A percentile compares a stretch with the other conserved stretches of the same genome.
These are phyloP conservation scores for Podocnemis expansa DNA, from an alignment of 2,113 vertebrate genomes.

Conservation along the genomic window DNA sequence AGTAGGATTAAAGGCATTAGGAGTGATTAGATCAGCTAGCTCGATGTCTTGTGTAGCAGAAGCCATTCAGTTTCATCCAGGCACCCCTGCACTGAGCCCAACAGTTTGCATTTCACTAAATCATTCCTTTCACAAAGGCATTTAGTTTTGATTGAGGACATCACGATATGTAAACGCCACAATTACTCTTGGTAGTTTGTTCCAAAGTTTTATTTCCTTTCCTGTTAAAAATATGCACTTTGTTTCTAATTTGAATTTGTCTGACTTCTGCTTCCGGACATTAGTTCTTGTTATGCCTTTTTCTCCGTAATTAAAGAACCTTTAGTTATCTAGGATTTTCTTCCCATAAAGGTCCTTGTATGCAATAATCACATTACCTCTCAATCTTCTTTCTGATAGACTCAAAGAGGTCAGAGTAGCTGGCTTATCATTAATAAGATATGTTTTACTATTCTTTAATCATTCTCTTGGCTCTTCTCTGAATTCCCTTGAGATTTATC, in stretches of 20 bases:
- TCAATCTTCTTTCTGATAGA: background rate
- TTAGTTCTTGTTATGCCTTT: constrained; percentile 6
- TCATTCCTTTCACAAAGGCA: constrained; percentile 1
- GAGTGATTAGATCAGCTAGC: background rate
- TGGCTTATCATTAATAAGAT: background rate
- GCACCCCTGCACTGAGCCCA: background rate
- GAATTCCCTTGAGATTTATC: background rate
- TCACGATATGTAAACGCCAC: constrained; percentile 1
- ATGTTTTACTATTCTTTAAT: background rate
- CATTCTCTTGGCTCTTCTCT: background rate
- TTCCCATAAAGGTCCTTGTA: background rate
- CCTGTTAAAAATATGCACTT: constrained; percentile 31
- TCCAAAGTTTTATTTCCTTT: constrained; percentile 38
- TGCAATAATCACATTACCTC: background rate
- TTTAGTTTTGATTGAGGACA: background rate
- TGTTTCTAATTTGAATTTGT: constrained; percentile 29
- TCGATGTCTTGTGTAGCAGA: background rate
- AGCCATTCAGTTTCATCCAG: background rate
- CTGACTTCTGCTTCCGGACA: background rate
- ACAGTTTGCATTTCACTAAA: background rate
- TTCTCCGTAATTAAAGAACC: background rate
- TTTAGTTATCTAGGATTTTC: background rate
- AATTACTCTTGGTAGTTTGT: constrained; percentile 9
- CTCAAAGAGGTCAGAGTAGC: background rate
- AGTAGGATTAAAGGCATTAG: background rate